Evolutionary conservation across 2,113 vertebrate genomes (phyloP), one percentile per base, ranked within the genome.

Genomic region (Hippocampus comes): DNA sequence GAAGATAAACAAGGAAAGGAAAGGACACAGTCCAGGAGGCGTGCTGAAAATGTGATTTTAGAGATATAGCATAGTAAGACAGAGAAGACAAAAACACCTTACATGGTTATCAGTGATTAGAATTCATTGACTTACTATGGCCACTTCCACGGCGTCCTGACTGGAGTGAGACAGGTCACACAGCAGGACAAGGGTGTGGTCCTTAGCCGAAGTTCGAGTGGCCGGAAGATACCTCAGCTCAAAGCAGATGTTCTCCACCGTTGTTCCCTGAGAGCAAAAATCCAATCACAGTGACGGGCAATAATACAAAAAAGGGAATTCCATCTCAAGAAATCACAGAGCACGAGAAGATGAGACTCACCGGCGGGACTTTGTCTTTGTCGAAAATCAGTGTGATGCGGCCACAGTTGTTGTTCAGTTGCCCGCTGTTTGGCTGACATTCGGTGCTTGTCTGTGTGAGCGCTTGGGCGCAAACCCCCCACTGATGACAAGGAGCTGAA

Each of bases 391-490:
- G 89, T 0, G 97, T 98, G 82, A 98, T 93, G 73, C 94, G 94
- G 12, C 95, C 96, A 34, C 97, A 99, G 88, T 94, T 95, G 87
- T 95, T 95, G 89, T 95, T 95, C 89, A 98, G 89, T 82, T 96
- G 94, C 41, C 92, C 84, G 0, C 93, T 92, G 89, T 93, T 95
- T 0, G 97, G 96, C 73, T 92, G 90, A 84, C 97, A 99, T 76
- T 92, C 93, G 59, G 95, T 95, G 86, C 90, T 77, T 20, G 86
- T 34, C 73, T 82, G 84, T 9, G 64, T 66, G n/a, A 48, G 64
- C 0, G 85, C 89, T 57, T 75, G 78, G 11, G 90, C 91, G 59
- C 97, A 98, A 82, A 95, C 92, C 20, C 97, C 97, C 96, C 95
- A 97, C 75, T 93, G 92, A 0, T 82, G 86, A 55, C 97, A 99